phyloP scores from a whole-genome alignment of 2,888 invertebrate genomes.

The Lagria hirta region DNA sequence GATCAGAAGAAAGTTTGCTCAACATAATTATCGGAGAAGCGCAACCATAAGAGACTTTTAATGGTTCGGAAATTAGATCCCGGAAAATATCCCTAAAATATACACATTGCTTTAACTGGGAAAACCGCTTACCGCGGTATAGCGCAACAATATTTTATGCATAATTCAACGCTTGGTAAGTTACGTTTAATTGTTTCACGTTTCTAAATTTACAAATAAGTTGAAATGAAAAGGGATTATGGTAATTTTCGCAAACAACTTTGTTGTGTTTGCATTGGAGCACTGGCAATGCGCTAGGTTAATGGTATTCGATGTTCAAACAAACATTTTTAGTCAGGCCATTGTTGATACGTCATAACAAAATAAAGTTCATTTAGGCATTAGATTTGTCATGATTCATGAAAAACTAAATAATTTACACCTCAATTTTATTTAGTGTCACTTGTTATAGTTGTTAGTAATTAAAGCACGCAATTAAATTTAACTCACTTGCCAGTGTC shows the following conservation, averaged over 20 bases:
- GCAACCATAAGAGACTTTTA: slow-evolving; percentile 21
- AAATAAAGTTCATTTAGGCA: no score
- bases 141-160: slow-evolving; percentile 14
- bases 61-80: slow-evolving; percentile 14
- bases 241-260: slow-evolving; percentile 24
- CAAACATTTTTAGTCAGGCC: slow-evolving; percentile 7
- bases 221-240: slow-evolving; percentile 26
- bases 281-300: slow-evolving; percentile 11
- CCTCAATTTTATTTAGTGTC: no score
- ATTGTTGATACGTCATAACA: slow-evolving; percentile 8
- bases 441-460: no score
- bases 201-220: slow-evolving; percentile 25
- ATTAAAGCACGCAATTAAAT: no score
- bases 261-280: slow-evolving; percentile 15
- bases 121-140: slow-evolving; percentile 3
- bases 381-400: no score
- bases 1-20: slow-evolving; percentile 19
- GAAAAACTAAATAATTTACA: no score
- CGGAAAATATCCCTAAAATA: slow-evolving; percentile 22
- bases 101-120: slow-evolving; percentile 9
- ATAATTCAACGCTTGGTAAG: slow-evolving; percentile 24
- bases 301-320: slow-evolving; percentile 20
- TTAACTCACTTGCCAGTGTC: no score
- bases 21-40: slow-evolving; percentile 17
- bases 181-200: slow-evolving; percentile 26